Base-by-base conservation (phyloP, 2,888 invertebrate genomes). In the Epinotia demarniana region DNA sequence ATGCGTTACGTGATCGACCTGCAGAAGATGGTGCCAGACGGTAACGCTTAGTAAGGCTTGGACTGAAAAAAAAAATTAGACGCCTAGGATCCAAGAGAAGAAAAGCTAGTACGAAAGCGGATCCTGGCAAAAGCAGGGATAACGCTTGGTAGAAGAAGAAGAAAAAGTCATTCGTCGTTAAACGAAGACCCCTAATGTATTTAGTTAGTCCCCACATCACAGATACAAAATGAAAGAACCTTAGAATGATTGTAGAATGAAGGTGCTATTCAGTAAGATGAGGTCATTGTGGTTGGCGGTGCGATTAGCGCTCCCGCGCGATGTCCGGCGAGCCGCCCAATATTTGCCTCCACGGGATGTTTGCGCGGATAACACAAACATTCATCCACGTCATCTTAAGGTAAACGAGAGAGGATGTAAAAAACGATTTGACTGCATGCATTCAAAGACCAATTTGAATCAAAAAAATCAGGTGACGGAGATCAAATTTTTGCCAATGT, bases 271-370 rank as follows among this genome's bases (percentile, higher is more conserved):
- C 53, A 19, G 18, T 57, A n/a, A 23, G 23, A 60, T 69, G 69
- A 27, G 57, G 43, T 68, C 8, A 68, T 68, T 39, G 57, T 49
- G 1, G 46, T 16, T 9, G 23, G 66, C 18, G 57, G 43, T 43
- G 23, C 85, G 84, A 89, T 92, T 91, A 92, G 91, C 92, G 86
- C 86, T 84, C 85, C 88, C 85, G 87, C 79, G 89, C 81, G 86
- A 90, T 81, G 89, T 90, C 90, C 89, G 90, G 84, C 77, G 79
- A 84, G 86, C 85, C 86, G 83, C 81, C 85, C 85, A 92, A 93
- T 93, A 91, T 93, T 93, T 92, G 90, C 81, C 81, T 77, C 81
- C 86, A 83, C 93, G 93, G 93, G 93, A 93, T 93, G 93, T 93
- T 93, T 93, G 89, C 86, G 78, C 86, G 84, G 83, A 89, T 90